Evolutionary conservation across 2,888 invertebrate genomes (phyloP), one percentile per base, ranked within the genome.

Genomic region (Nephrocerus scutellatus): DNA sequence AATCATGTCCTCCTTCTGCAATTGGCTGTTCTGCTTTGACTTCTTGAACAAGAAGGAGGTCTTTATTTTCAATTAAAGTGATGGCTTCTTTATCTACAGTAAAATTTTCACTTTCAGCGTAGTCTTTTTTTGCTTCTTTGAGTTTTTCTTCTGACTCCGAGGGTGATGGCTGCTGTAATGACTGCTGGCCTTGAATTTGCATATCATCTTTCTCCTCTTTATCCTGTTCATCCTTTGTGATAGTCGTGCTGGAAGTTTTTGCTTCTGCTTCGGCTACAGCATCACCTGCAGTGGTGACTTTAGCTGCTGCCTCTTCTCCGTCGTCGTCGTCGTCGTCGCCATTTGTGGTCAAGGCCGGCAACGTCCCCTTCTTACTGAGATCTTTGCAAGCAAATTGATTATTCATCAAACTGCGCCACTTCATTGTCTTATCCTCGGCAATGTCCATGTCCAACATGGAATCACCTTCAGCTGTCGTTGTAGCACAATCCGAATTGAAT

Each of bases 381-480:
- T 63, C 60, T 49, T 60, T 64, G 47, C 60, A 60, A 13, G 68
- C 68, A 43, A 63, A 64, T 44, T 62, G 62, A 57, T 69, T 69
- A 46, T 66, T 65, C 36, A 60, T 59, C 48, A 68, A 54, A 40
- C 62, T 59, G 41, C 68, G 62, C 68, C 68, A 69, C 43, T 69
- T 68, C 16, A 63, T 33, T 19, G 68, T 68, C 39, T 66, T 68
- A 49, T 68, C 68, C 48, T 63, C 63, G 39, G 61, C 62, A 43
- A 67, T 39, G 44, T 66, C 60, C 29, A 63, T 47, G 36, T 61
- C 54, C n/a, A 59, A 48, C 36, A 56, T 42, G 19, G 53, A 53
- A 4, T 55, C 59, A 31, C 59, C 57, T 43, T 59, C 61, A 31
- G 56, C 62, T 10, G 57, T 59, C 44, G 52, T 52, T 7, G 56